Base-by-base conservation (phyloP, 1,140 invertebrate genomes). In the Brachionus manjavacas region DNA sequence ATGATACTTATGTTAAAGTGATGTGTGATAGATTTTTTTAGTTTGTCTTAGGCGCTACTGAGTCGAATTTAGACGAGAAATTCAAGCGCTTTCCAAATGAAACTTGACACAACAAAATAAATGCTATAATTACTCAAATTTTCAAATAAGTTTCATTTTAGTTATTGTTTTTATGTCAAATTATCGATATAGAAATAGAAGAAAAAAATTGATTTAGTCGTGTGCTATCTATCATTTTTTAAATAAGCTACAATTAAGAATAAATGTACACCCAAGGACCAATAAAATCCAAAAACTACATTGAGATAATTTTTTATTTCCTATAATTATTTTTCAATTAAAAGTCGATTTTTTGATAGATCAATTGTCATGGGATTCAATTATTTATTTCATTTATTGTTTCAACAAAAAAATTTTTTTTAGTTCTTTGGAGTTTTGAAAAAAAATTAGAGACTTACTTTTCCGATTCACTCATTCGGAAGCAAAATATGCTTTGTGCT, bases 261-360 rank as follows among this genome's bases (percentile, higher is more conserved):
- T 60, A 60, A 60, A 60, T 60, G 52, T 41, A 41, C n/a, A 16
- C 31, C 68, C 31, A 41, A 72, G 68, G 43, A 76, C n/a, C 23
- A 76, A 76, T 49, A 76, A 76, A 76, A 60, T 20, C 4, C 52
- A 20, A 76, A 76, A 46, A 49, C 31, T 49, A 76, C 16, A n/a
- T 49, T 25, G 16, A 76, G 72, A 76, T 76, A 76, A 49, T 76
- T 70, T 74, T 76, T 76, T 76, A 76, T 76, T 76, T 76, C 72
- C 72, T 76, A 76, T 76, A 76, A 76, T 76, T 76, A 76, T 76
- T 76, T 76, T 76, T 46, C 39, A 76, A 76, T 76, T 76, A 76
- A 39, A 41, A 72, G 68, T 72, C 68, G 35, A 39, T 72, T 72
- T 72, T 41, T 72, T 72, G 68, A 72, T 72, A 72, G 39, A 72